A percentile compares a stretch with the other conserved stretches of the same genome.
Evolutionary conservation across 2,113 vertebrate genomes (phyloP).

Genomic region (Phrynocephalus versicolor): DNA sequence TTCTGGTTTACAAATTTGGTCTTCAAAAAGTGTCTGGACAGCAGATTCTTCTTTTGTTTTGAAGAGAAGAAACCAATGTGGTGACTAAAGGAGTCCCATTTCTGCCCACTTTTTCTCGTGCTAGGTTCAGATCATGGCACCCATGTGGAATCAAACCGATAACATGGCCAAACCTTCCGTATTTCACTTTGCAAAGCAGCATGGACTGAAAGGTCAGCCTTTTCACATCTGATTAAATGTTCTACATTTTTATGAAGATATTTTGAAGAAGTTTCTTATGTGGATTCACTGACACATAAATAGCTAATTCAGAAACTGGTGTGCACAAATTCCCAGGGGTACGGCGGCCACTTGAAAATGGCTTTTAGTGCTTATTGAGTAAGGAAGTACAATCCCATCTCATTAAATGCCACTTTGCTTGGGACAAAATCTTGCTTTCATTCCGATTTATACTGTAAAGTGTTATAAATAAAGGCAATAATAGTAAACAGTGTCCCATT

Average conservation of each 20-base stretch:
- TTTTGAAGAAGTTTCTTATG: not conserved
- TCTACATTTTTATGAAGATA: not conserved
- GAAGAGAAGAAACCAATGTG: no score
- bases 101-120: not conserved
- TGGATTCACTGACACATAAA: not conserved
- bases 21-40: no score
- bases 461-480: not conserved
- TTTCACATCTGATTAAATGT: not conserved
- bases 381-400: not conserved
- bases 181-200: not conserved
- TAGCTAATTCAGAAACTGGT: not conserved
- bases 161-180: not conserved
- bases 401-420: not conserved
- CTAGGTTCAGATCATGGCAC: not conserved
- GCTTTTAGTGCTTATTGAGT: not conserved
- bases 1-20: no score
- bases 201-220: not conserved
- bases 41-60: no score
- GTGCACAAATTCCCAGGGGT: not conserved
- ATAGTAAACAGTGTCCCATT: not conserved
- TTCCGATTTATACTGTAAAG: not conserved
- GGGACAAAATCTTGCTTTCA: not conserved
- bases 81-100: no score
- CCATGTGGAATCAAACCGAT: not conserved
- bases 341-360: not conserved